These are phyloP conservation scores for Glomeris maerens DNA, from an alignment of 1,140 invertebrate genomes.

Conservation along the genomic window DNA sequence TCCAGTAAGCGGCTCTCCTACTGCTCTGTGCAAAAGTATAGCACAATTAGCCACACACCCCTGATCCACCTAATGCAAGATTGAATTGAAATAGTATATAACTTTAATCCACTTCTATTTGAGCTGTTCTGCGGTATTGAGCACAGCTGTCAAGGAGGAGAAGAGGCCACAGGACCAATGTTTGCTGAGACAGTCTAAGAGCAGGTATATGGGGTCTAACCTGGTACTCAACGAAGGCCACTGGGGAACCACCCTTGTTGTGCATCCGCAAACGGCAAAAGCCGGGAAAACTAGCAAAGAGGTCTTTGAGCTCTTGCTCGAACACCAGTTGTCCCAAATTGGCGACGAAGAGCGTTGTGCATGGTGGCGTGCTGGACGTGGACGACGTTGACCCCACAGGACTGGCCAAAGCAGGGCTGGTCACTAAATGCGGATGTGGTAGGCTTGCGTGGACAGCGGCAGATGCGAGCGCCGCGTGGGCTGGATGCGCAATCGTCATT, in stretches of 20 bases:
- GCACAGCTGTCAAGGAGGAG: no score
- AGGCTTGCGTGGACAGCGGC: constrained; percentile 47
- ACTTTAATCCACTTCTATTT: no score
- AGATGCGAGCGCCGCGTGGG: constrained; percentile 43
- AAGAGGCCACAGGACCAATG: no score
- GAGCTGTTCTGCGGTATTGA: no score
- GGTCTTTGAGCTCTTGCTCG: constrained; percentile 92
- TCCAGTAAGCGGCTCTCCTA: no score
- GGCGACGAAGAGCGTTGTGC: constrained; percentile 93
- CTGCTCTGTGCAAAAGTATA: no score
- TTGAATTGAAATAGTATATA: no score
- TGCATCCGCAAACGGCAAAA: constrained; percentile 94
- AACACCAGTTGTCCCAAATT: constrained; percentile 91
- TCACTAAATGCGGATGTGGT: constrained; percentile 54
- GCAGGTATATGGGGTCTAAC: no score
- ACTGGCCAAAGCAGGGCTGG: constrained; percentile 67
- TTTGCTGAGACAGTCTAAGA: no score
- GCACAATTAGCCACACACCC: no score
- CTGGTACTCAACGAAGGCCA: constrained; percentile 93
- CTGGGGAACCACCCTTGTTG: constrained; percentile 78
- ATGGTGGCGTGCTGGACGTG: constrained; percentile 49
- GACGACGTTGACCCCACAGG: constrained; percentile 60
- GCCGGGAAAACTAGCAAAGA: constrained; percentile 92
- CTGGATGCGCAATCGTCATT: constrained; percentile 52
- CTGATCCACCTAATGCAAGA: no score